Conservation (phyloP, 2,797 vertebrate species). For the Halcyon leucocephala region DNA sequence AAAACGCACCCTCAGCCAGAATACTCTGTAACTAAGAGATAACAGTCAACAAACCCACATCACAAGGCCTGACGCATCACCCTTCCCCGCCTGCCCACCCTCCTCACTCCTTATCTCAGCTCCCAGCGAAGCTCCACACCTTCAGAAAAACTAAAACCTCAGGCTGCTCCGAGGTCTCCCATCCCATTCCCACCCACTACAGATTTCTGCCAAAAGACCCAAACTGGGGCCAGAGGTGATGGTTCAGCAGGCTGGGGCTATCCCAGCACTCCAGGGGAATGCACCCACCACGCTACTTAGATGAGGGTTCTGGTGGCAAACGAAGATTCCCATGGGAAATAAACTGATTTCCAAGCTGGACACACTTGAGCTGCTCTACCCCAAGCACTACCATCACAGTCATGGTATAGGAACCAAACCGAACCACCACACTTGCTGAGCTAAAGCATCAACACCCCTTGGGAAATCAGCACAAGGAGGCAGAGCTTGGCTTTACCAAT, state of each 20-base stretch:
- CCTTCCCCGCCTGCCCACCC: background rate
- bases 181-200: rapidly evolving
- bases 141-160: background rate
- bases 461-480: rapidly evolving
- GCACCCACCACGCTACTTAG: rapidly evolving
- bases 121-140: background rate
- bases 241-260: background rate
- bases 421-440: rapidly evolving
- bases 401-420: rapidly evolving
- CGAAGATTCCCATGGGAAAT: background rate
- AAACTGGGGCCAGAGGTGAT: background rate
- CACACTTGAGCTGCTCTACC: background rate
- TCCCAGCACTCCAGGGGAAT: background rate
- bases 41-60: constrained; percentile 24
- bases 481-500: too few relatives aligned
- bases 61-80: background rate
- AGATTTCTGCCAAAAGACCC: background rate
- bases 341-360: background rate
- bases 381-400: too few relatives aligned
- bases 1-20: background rate
- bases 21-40: constrained; percentile 26
- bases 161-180: rapidly evolving
- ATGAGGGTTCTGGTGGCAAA: background rate
- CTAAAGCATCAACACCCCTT: rapidly evolving
- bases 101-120: background rate